These are phyloP conservation scores for Alethe castanea DNA, from an alignment of 2,113 vertebrate genomes.

Conservation along the genomic window DNA sequence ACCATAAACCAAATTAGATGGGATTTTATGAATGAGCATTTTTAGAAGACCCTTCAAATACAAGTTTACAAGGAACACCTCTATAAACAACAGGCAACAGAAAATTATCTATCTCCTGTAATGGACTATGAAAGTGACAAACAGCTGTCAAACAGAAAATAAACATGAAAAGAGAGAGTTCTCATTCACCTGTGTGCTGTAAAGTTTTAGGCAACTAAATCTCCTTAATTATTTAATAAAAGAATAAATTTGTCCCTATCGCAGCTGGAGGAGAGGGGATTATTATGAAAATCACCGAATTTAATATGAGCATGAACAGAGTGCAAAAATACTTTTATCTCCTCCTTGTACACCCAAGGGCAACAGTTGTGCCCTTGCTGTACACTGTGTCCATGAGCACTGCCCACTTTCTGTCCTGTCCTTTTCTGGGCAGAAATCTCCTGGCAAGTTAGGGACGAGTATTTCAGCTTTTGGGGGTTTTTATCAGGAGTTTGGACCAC, in stretches of 20 bases:
- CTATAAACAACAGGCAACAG: neutral
- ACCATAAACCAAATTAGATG: neutral
- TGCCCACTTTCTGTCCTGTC: neutral
- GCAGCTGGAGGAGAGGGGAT: neutral
- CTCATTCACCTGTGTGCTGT: neutral
- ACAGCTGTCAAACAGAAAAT: neutral
- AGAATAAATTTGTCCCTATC: neutral
- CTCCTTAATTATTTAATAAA: neutral
- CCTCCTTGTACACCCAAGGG: neutral
- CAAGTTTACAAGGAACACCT: neutral
- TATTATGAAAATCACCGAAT: neutral
- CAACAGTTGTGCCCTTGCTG: neutral
- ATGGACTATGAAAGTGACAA: neutral
- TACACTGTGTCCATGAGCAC: rapidly evolving
- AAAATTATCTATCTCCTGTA: neutral
- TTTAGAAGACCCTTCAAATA: neutral
- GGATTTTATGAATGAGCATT: neutral
- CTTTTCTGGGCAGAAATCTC: neutral
- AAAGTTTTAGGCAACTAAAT: neutral
- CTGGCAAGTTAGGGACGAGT: neutral
- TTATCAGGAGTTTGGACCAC: neutral
- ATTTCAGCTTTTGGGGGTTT: neutral
- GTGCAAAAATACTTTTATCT: neutral
- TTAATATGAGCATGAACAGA: neutral
- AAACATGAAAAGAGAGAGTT: neutral